Evolutionary conservation across 2,888 invertebrate genomes (phyloP), one percentile per base, ranked within the genome.

Genomic region (Quadriops clusia): DNA sequence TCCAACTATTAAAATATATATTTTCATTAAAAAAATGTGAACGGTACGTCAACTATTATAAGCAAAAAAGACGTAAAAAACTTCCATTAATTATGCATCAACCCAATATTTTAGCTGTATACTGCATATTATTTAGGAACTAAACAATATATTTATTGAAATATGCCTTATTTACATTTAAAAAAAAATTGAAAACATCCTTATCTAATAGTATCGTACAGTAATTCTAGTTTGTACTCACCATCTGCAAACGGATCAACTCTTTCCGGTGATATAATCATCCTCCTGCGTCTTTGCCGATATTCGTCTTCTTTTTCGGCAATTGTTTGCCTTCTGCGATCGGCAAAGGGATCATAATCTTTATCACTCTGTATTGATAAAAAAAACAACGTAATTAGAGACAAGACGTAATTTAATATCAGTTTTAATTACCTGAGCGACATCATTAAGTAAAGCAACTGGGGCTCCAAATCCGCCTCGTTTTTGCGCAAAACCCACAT

Each of bases 201-300:
- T 14, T 17, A 18, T n/a, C n/a, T n/a, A n/a, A n/a, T n/a, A n/a
- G n/a, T n/a, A n/a, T n/a, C n/a, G n/a, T n/a, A n/a, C n/a, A n/a
- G n/a, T n/a, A n/a, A n/a, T n/a, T n/a, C 29, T 15, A 35, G 21
- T 17, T 22, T 23, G 31, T 44, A 71, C 75, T 65, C 71, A 91
- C 93, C 94, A 72, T 94, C 91, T 53, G 93, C 90, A 70, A 99
- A 99, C 17, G 93, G 93, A 71, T 98, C 98, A 44, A 83, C 77
- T 50, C 98, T 73, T 54, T 93, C 95, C 1, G 98, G 98, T 3
- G 98, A 98, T 52, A 98, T 93, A 40, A 97, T 83, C 74, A 87
- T 80, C 60, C 83, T 71, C 37, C 90, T 73, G 45, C 90, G 72
- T 48, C 85, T 82, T 50, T 84, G 84, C 33, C 89, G 74, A 55